A percentile compares a stretch with the other conserved stretches of the same genome.
phyloP scores from a whole-genome alignment of 2,113 vertebrate species.

The Thalassarche chlororhynchos region DNA sequence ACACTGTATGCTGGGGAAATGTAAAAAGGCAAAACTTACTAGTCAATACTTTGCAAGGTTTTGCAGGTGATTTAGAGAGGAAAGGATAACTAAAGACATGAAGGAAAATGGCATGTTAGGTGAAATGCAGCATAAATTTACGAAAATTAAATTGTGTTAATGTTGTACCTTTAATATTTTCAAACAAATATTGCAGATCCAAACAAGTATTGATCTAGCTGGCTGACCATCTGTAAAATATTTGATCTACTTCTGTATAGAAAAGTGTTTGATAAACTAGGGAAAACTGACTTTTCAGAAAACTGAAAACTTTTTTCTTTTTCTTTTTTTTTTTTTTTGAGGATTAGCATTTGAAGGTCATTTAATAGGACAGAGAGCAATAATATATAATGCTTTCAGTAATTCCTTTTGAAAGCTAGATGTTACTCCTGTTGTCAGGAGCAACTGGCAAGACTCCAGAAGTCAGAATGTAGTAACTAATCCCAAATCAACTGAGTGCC shows the following conservation, averaged over 20 bases:
- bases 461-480: slow-evolving; percentile 44
- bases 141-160: not conserved
- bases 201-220: not conserved
- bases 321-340: not conserved
- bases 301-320: not conserved
- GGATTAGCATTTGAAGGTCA: not conserved
- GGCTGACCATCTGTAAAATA: not conserved
- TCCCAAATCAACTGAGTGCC: slow-evolving; percentile 2
- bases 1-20: not conserved
- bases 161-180: not conserved
- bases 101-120: not conserved
- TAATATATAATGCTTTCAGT: not conserved
- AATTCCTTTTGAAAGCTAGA: slow-evolving; percentile 21
- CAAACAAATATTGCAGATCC: not conserved
- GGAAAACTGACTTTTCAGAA: not conserved
- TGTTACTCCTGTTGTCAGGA: not conserved
- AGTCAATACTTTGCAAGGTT: not conserved
- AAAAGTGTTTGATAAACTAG: not conserved
- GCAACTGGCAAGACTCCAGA: slow-evolving; percentile 21
- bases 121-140: not conserved
- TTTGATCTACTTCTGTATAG: not conserved
- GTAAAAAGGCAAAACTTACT: not conserved
- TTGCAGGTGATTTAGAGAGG: not conserved
- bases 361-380: not conserved
- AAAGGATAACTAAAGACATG: not conserved